These are phyloP conservation scores for Spisula solida DNA, from an alignment of 2,888 invertebrate genomes.

Conservation along the genomic window DNA sequence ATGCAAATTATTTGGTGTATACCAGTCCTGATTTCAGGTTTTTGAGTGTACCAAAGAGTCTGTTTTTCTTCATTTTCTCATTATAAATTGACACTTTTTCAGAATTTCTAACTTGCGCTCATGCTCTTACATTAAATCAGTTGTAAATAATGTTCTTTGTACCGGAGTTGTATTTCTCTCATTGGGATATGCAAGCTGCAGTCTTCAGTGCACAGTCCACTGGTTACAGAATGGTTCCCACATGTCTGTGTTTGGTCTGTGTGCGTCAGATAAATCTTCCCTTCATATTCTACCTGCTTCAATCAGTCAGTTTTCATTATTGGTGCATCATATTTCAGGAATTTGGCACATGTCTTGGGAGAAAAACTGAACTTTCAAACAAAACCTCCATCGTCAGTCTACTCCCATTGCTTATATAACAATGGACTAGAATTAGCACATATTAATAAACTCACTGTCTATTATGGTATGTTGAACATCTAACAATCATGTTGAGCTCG, in stretches of 20 bases:
- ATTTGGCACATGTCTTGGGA: slow-evolving; percentile 23
- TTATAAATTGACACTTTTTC: no score
- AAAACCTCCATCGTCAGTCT: background rate
- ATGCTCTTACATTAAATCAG: no score
- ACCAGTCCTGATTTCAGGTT: no score
- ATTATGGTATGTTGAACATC: slow-evolving; percentile 19
- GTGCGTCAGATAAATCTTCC: background rate
- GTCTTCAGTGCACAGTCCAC: background rate
- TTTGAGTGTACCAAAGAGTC: no score
- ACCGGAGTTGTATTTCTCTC: background rate
- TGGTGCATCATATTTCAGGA: slow-evolving; percentile 19
- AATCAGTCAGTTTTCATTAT: slow-evolving; percentile 23
- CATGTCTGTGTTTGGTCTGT: background rate
- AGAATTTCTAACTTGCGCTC: no score
- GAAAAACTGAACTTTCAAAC: background rate
- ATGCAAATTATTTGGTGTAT: no score
- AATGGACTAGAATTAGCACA: slow-evolving; percentile 8
- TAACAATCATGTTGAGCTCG: background rate
- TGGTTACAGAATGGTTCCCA: background rate
- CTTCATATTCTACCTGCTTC: slow-evolving; percentile 13
- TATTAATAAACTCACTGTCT: slow-evolving; percentile 24
- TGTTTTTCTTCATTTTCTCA: no score
- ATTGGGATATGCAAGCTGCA: background rate
- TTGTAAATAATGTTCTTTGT: slow-evolving; percentile 12
- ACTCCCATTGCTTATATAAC: slow-evolving; percentile 12